Base-by-base conservation (phyloP, 2,888 invertebrate species). In the Phasia obesa region DNA sequence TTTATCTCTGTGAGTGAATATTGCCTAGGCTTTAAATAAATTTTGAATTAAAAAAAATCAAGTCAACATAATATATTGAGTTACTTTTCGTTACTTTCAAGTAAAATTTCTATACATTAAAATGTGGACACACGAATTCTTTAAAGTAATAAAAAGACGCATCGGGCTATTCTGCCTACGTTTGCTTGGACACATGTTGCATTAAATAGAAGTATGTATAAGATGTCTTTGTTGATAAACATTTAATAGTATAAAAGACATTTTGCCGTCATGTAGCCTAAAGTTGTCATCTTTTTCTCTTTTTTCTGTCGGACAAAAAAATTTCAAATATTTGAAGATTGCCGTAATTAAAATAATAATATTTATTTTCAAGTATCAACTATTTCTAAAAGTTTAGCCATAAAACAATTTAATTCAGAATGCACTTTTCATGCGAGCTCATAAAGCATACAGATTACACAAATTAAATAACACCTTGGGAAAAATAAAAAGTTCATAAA, bases 271-370 rank as follows among this genome's bases (percentile, higher is more conserved):
- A 31, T 13, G 19, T 15, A 13, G 62, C 62, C 47, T 47, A 27
- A 5, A 47, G 62, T 17, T 15, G 62, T 31, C 27, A 47, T 42
- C n/a, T 27, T 2, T 47, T 19, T 47, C 13, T 9, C 19, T 23
- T 15, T 19, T 64, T 19, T 47, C 19, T 27, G 5, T n/a, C 21
- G 2, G 13, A 15, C 15, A 47, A 6, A 55, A 53, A 15, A 6
- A 7, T 47, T 1, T 15, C 17, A 55, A 55, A 31, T 47, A 47
- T 47, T 64, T 64, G 9, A 64, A 47, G 6, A 67, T 67, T 53
- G 21, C 27, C 38, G 38, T 38, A 67, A 67, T 53, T 67, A 53
- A 53, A 51, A 62, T 53, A 53, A 73, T n/a, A 71, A 60, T 51
- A 44, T 25, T 71, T 42, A n/a, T 44, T n/a, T 51, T 51, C n/a